Base-by-base conservation (phyloP, 2,888 invertebrate species). In the Aelia acuminata region DNA sequence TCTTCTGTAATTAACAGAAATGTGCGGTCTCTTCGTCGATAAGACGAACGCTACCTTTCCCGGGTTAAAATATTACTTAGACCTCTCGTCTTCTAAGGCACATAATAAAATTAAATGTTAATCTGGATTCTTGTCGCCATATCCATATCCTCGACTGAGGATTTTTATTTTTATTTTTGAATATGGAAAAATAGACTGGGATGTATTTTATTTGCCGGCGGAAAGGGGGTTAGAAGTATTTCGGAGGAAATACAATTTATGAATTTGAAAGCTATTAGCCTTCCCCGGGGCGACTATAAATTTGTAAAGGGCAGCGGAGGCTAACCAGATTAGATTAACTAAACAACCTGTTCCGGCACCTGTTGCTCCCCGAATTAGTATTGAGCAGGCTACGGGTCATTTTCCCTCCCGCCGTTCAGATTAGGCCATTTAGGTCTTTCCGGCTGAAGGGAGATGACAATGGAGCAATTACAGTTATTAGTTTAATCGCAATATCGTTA, bases 321-420 rank as follows among this genome's bases (percentile, higher is more conserved):
- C 75, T 39, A 75, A 39, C 75, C 35, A 75, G 31, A 75, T 75
- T 75, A 75, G 75, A 75, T 75, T 75, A 75, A 75, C 35, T 75
- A 75, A 75, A 75, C 39, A 75, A 75, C 75, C 75, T 75, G 75
- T 75, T 39, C 35, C 20, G 39, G 35, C 75, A 75, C 75, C 75
- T 75, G 75, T 75, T 75, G 75, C 75, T 22, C 8, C 7, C 20
- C 75, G 75, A 75, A 75, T 75, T 39, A 75, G 35, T 75, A 75
- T 75, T 75, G 75, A 75, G 39, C 75, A 75, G 75, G 35, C 75
- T 35, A 75, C 31, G 35, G 39, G 75, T 75, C 75, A 75, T 75
- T 75, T 75, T 39, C 7, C 39, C 39, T 39, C 39, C 39, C 39
- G 3, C 8, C 26, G 57, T 39, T 39, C 75, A 75, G 75, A 75